phyloP scores from a whole-genome alignment of 2,797 vertebrate species.

The Sphaeramia orbicularis region DNA sequence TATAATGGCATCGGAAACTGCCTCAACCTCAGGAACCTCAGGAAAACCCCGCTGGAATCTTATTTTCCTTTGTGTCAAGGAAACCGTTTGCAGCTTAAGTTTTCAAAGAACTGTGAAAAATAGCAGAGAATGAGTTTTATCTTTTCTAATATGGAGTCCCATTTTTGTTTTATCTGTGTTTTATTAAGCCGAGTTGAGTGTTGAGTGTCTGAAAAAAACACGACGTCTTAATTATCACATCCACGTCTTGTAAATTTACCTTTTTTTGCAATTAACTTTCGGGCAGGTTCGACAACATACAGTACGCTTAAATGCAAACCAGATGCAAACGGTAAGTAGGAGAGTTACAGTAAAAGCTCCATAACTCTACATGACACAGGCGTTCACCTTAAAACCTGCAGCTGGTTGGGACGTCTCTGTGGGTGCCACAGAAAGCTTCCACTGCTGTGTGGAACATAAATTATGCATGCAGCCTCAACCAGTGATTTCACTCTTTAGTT shows the following conservation, averaged over 20 bases:
- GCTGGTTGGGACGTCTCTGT: conserved; percentile 9
- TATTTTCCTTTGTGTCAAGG: not conserved
- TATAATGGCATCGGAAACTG: no score
- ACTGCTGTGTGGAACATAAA: conserved; percentile 12
- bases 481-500: conserved; percentile 33
- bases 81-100: conserved; percentile 3
- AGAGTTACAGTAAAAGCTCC: not conserved
- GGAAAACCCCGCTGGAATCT: no score
- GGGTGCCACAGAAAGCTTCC: conserved; percentile 28
- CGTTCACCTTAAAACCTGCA: conserved; percentile 8
- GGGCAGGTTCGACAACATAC: not conserved
- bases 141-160: no score
- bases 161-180: not conserved
- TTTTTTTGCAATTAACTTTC: conserved; percentile 3
- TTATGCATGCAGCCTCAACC: conserved; percentile 8
- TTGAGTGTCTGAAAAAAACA: no score
- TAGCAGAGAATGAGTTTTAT: not conserved
- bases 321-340: conserved; percentile 28
- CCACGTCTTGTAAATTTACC: not conserved
- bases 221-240: not conserved
- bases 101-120: not conserved
- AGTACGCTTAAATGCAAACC: conserved; percentile 9
- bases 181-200: not conserved
- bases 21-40: no score
- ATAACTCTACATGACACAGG: conserved; percentile 8